Conservation (phyloP, 2,113 vertebrate species). For the Psilopogon haemacephalus region DNA sequence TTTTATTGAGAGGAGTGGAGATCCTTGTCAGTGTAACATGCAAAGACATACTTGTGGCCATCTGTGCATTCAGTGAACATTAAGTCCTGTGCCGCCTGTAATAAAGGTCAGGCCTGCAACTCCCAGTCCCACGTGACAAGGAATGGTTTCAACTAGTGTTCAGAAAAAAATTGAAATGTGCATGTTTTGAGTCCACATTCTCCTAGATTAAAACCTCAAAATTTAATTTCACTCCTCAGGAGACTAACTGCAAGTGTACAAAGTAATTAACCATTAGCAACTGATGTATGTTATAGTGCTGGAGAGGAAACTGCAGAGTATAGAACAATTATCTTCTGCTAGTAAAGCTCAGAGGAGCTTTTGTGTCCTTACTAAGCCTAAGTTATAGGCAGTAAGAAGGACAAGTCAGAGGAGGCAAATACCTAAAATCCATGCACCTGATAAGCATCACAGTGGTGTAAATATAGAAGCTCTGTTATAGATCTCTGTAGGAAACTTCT, state of each 20-base stretch:
- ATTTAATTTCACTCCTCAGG: constrained; percentile 62
- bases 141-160: neutral
- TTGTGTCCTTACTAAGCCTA: constrained; percentile 13
- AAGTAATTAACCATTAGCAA: constrained; percentile 68
- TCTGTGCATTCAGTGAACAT: neutral
- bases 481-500: neutral
- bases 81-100: neutral
- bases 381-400: constrained; percentile 44
- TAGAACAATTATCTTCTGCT: constrained; percentile 45
- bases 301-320: constrained; percentile 15
- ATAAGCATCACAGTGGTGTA: neutral
- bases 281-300: neutral
- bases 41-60: neutral
- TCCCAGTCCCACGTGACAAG: neutral
- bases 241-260: constrained; percentile 42
- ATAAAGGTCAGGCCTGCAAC: neutral
- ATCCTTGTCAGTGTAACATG: rapidly evolving
- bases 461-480: neutral
- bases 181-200: neutral
- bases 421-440: constrained; percentile 18
- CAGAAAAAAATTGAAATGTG: neutral
- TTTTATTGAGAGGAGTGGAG: neutral
- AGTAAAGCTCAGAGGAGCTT: constrained; percentile 35
- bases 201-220: constrained; percentile 44
- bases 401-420: neutral